Evolutionary conservation across 2,797 vertebrate species (phyloP), one percentile per base, ranked within the genome.

Genomic region (Geotrypetes seraphini): DNA sequence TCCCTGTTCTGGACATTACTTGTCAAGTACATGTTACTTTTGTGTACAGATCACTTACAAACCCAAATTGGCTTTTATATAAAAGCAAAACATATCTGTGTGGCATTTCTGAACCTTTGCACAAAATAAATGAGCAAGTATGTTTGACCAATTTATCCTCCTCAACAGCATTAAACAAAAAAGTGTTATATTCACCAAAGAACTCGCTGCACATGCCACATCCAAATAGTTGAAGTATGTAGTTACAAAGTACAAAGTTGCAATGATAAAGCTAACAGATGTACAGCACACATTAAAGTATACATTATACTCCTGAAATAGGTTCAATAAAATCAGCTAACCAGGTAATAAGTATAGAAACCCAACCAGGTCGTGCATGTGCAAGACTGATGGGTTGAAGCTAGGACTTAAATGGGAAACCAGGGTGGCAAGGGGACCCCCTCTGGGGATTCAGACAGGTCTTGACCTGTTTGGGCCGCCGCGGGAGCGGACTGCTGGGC

Each of bases 231-330:
- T 65, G 74, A 74, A 79, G 70, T 40, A 72, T 78, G 63, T 73
- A 77, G 71, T 72, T 59, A 79, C 70, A n/a, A n/a, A n/a, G n/a
- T n/a, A n/a, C n/a, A 76, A 73, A 75, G 60, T 73, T 73, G 75
- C 81, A 83, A 75, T 81, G 67, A 56, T 69, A 73, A 79, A 81
- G 81, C 62, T 33, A 79, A 73, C 83, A 79, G 15, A 60, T 64
- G 89, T 90, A 88, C 85, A 89, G 91, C 90, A 87, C n/a, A n/a
- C n/a, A n/a, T n/a, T 81, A 83, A 87, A 90, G 88, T 78, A 89
- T 70, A 86, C 62, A 78, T 86, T 87, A 85, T 77, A 85, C 84
- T 77, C 83, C 82, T 82, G 89, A 77, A 87, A 90, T 78, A 92
- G 81, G 71, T 86, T 82, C 84, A 80, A 82, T 87, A 91, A 86